Conservation (phyloP, 2,888 invertebrate species). For the Physocephala rufipes region DNA sequence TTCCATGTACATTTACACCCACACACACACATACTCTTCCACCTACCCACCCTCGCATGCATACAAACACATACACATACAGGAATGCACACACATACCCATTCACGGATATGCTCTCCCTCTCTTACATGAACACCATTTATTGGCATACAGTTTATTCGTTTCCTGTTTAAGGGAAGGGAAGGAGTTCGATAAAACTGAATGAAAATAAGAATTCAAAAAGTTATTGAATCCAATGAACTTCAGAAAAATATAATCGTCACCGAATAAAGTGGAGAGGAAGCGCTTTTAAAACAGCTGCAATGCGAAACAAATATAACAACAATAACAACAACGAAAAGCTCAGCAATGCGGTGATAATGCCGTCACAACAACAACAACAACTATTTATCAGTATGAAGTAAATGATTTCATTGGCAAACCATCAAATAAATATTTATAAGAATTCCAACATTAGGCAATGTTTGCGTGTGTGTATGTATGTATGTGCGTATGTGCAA, state of each 20-base stretch:
- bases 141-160: neutral
- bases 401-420: neutral
- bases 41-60: neutral
- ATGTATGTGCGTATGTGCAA: slow-evolving; percentile 5
- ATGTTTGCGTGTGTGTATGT: slow-evolving; percentile 24
- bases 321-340: too few species aligned
- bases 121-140: neutral
- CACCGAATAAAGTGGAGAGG: too few species aligned
- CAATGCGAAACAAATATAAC: too few species aligned
- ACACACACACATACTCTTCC: neutral
- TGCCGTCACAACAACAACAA: neutral
- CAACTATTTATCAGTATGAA: neutral
- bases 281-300: too few species aligned
- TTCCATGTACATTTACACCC: too few species aligned
- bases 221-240: too few species aligned
- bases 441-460: slow-evolving; percentile 12
- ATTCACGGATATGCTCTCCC: too few species aligned
- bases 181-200: neutral
- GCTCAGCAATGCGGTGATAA: neutral
- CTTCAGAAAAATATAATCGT: too few species aligned
- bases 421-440: neutral
- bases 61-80: neutral
- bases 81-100: neutral
- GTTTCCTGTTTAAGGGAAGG: neutral
- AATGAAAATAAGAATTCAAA: too few species aligned